Percentiles rank a stretch among this genome's conserved stretches.
phyloP scores from a whole-genome alignment of 2,888 invertebrate genomes.

The Drosophila birchii region DNA sequence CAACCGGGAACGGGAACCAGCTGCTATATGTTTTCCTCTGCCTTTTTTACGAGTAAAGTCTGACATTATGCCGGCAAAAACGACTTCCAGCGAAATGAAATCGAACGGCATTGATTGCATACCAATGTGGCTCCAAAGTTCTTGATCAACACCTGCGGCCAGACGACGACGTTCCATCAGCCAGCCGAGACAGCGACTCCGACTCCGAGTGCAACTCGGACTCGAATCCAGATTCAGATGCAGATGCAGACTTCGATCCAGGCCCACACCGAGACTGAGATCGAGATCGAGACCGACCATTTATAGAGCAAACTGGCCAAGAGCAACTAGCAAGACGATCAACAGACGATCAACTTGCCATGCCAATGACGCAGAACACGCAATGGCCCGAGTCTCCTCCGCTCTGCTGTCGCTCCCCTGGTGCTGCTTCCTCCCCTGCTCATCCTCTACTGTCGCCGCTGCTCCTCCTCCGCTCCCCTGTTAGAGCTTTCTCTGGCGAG shows the following conservation, averaged over 20 bases:
- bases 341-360: conserved; percentile 74
- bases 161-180: conserved; percentile 39
- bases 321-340: conserved; percentile 75
- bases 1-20: conserved; percentile 44
- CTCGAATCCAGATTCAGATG: conserved; percentile 14
- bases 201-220: conserved; percentile 5
- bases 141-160: conserved; percentile 76
- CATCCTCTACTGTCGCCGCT: neutral
- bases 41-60: conserved; percentile 57
- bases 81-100: conserved; percentile 75
- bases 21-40: conserved; percentile 48
- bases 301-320: conserved; percentile 71
- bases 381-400: conserved; percentile 46
- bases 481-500: conserved; percentile 62
- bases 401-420: neutral
- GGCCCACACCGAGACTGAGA: conserved; percentile 37
- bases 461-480: conserved; percentile 25
- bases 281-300: conserved; percentile 49
- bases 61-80: conserved; percentile 65
- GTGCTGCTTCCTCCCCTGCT: neutral
- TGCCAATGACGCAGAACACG: conserved; percentile 78
- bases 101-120: conserved; percentile 82
- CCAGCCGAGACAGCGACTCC: conserved; percentile 15
- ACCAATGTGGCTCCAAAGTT: conserved; percentile 83
- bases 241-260: conserved; percentile 20